Base-by-base conservation (phyloP, 2,113 vertebrate genomes). In the Mustela nigripes region DNA sequence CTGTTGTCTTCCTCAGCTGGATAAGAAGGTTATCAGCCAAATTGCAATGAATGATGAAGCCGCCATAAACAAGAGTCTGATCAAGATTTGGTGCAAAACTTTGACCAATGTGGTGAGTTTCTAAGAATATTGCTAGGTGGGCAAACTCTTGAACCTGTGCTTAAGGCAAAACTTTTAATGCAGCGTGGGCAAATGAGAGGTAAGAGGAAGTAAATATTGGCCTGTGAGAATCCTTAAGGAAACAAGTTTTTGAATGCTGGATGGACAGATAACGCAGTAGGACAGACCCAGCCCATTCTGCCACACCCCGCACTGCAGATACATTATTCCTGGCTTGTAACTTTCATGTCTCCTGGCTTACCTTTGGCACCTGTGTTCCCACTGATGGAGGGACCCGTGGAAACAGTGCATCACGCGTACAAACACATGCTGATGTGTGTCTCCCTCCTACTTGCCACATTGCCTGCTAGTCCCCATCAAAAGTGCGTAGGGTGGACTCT, bases 21-120 rank as follows among this genome's bases (percentile, higher is more conserved):
- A 99, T 98, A 99, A 99, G 97, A 98, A 98, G 12, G 99, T 99
- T 19, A 99, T 99, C 98, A 99, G 95, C 7, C 99, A 91, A 71
- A 99, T 99, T 33, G 99, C 99, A 65, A 99, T 98, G 1, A 99
- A 99, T 0, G 98, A 99, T 26, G 93, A 97, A 24, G 92, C n/a
- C 0, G 99, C 99, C 58, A 98, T 98, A 95, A 99, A 99, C 98
- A 99, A 98, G 99, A 99, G 99, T 98, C 98, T 99, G 95, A 98
- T 99, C 92, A 99, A 99, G 98, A 56, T 98, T 33, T 99, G 99
- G 99, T 99, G 99, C 95, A 98, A 99, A 93, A 99, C 97, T 5
- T 1, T 99, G 31, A 98, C 63, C 15, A 98, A 98, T 4, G 92
- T 97, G 98, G 99, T 99, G 96, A 99, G 99, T 98, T 31, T 73